Conservation (phyloP, 2,888 invertebrate species). For the Amphipoea lucens region DNA sequence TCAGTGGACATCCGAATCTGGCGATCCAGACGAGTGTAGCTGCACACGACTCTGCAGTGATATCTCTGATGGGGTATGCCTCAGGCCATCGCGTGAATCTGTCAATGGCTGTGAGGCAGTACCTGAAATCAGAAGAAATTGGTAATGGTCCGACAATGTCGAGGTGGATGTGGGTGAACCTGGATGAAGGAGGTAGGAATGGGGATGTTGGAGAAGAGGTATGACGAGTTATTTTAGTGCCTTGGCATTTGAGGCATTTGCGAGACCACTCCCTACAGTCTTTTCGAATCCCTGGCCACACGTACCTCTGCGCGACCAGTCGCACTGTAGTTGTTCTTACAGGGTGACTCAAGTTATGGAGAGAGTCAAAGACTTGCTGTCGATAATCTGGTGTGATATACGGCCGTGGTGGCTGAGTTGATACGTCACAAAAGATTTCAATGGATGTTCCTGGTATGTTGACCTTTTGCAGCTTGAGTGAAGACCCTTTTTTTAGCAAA, state of each 20-base stretch:
- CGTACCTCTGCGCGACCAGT: neutral
- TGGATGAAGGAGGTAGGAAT: neutral
- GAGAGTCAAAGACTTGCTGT: too few species aligned
- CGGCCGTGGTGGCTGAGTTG: too few species aligned
- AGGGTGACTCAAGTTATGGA: neutral
- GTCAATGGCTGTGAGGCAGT: neutral
- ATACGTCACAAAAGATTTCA: too few species aligned
- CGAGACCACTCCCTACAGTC: neutral
- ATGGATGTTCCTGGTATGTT: too few species aligned
- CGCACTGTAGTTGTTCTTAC: neutral
- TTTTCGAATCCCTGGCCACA: neutral
- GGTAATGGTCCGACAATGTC: too few species aligned
- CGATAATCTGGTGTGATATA: too few species aligned
- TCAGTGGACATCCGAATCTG: neutral
- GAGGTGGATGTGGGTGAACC: too few species aligned
- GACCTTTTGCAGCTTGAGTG: neutral
- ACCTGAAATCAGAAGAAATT: neutral
- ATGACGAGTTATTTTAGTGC: neutral
- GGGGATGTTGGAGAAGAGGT: neutral
- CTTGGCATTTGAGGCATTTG: neutral
- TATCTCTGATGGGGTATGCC: neutral
- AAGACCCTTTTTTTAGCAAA: neutral
- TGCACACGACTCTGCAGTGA: neutral
- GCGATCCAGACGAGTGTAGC: too few species aligned
- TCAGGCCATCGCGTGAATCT: slow-evolving; percentile 2